A percentile compares a stretch with the other conserved stretches of the same genome.
Evolutionary conservation across 1,140 invertebrate genomes (phyloP).

Genomic region (Delia radicum): DNA sequence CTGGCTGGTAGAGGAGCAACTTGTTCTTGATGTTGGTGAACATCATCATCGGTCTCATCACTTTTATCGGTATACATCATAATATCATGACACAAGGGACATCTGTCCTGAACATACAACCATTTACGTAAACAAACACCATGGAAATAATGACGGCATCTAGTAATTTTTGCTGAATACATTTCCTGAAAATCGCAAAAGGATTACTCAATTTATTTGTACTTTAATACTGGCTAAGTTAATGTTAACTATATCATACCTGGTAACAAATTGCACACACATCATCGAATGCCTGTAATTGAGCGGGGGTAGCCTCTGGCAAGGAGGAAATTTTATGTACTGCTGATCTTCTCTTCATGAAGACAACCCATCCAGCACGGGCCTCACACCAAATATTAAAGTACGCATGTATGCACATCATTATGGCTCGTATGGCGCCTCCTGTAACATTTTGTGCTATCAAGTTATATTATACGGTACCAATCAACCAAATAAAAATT

Average conservation of each 20-base stretch:
- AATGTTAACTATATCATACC: conserved; percentile 30
- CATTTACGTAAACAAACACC: conserved; percentile 92
- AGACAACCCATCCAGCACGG: conserved; percentile 86
- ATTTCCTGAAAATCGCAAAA: conserved; percentile 63
- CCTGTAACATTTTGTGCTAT: conserved; percentile 60
- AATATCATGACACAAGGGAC: conserved; percentile 80
- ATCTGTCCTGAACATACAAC: conserved; percentile 88
- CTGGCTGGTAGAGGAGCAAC: neutral
- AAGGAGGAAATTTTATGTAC: conserved; percentile 91
- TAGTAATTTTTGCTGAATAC: conserved; percentile 87
- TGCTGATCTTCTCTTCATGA: conserved; percentile 88
- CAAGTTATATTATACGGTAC: conserved; percentile 56
- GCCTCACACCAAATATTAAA: conserved; percentile 97
- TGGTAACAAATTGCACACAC: conserved; percentile 97
- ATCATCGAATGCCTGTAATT: conserved; percentile 78
- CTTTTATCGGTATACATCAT: conserved; percentile 58
- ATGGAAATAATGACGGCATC: conserved; percentile 93
- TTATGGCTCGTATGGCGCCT: conserved; percentile 82
- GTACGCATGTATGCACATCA: conserved; percentile 96
- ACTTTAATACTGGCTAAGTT: neutral
- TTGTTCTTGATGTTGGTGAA: neutral
- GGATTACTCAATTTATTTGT: neutral
- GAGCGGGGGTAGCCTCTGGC: conserved; percentile 76
- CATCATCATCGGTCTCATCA: conserved; percentile 13
- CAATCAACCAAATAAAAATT: conserved; percentile 52